Evolutionary conservation across 1,140 invertebrate species (phyloP).

Genomic region (Glossosoma conforme): DNA sequence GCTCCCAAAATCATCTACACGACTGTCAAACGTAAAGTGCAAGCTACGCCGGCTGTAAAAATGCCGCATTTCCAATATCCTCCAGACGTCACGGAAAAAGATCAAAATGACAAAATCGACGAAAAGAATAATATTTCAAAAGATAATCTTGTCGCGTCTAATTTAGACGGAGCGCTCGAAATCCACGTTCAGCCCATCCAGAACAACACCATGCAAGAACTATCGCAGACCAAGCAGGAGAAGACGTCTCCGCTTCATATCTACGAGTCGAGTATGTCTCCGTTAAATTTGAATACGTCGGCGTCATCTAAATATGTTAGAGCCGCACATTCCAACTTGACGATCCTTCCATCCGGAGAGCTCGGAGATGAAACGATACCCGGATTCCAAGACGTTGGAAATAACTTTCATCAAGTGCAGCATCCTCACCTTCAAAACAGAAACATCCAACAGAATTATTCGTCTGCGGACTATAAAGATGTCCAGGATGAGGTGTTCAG

Average conservation of each 20-base stretch:
- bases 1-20: constrained; percentile 27
- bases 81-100: constrained; percentile 23
- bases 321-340: neutral
- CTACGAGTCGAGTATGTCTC: constrained; percentile 29
- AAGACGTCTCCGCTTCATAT: constrained; percentile 22
- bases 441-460: constrained; percentile 8
- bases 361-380: constrained; percentile 6
- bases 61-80: constrained; percentile 20
- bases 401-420: constrained; percentile 5
- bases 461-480: constrained; percentile 18
- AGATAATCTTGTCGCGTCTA: too few relatives aligned
- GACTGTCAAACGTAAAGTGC: constrained; percentile 23
- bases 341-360: constrained; percentile 7
- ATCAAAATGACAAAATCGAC: constrained; percentile 5
- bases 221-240: constrained; percentile 19
- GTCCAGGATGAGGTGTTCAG: constrained; percentile 14
- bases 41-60: constrained; percentile 5
- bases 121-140: too few relatives aligned
- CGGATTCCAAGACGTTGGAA: constrained; percentile 8
- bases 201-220: neutral
- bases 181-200: too few relatives aligned
- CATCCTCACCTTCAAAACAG: constrained; percentile 13
- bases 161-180: too few relatives aligned
- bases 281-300: constrained; percentile 25
- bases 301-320: constrained; percentile 10